phyloP scores from a whole-genome alignment of 2,797 vertebrate genomes.

The Scolopax bukidnonensis region DNA sequence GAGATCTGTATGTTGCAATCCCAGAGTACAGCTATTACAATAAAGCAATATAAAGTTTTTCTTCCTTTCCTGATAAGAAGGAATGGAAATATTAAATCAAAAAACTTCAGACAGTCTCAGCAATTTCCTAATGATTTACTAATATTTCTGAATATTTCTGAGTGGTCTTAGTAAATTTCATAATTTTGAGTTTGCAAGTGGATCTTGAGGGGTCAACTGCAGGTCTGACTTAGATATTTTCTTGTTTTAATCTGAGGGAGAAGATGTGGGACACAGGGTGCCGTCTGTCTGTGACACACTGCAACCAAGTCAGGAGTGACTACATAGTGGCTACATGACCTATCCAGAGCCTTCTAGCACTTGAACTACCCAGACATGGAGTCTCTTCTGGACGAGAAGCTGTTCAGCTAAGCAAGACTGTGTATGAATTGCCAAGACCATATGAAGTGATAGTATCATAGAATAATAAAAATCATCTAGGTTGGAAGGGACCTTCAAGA shows the following conservation, averaged over 20 bases:
- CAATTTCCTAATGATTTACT: neutral
- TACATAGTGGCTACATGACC: fast-evolving
- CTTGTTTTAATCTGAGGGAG: neutral
- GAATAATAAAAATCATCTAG: neutral
- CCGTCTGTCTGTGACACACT: neutral
- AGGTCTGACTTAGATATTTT: neutral
- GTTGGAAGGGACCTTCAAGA: neutral
- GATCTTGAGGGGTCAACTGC: neutral
- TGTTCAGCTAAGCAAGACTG: neutral
- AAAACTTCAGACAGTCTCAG: neutral
- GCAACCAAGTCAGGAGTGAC: fast-evolving
- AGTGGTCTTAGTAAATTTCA: neutral
- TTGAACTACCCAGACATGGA: neutral
- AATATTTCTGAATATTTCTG: neutral
- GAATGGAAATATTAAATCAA: neutral
- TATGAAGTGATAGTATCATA: neutral
- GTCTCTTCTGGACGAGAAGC: fast-evolving
- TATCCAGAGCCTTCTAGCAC: neutral
- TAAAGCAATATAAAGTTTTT: neutral
- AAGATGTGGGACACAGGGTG: neutral
- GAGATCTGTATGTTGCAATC: neutral
- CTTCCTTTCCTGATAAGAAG: neutral
- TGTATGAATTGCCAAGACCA: neutral
- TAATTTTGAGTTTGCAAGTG: neutral
- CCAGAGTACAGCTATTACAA: neutral